A percentile compares a stretch with the other conserved stretches of the same genome.
phyloP scores from a whole-genome alignment of 37 sponge, comb jelly and placozoan genomes.

The Ephydatia muelleri region DNA sequence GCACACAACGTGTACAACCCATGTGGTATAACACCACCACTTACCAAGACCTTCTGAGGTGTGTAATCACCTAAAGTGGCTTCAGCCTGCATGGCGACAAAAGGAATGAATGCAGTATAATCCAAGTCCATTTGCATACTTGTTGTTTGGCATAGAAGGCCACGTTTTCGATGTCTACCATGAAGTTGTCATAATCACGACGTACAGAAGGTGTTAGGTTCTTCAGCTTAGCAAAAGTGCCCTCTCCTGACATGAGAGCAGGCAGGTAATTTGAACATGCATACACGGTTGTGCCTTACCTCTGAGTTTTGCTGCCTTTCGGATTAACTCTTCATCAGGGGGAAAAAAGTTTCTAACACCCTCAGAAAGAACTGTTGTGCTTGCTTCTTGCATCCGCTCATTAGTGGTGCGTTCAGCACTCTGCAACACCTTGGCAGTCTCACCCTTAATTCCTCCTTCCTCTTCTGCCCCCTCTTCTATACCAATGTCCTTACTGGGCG shows the following conservation, averaged over 20 bases:
- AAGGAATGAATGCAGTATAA: background rate
- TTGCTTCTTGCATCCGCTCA: background rate
- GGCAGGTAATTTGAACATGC: background rate
- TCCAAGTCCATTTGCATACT: background rate
- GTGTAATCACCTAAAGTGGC: constrained; percentile 23
- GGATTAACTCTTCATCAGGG: constrained; percentile 12
- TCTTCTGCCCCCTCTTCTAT: constrained; percentile 1
- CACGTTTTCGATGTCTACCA: constrained; percentile 13
- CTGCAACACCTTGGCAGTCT: background rate
- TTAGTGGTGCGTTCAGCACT: background rate
- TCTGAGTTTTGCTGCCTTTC: constrained; percentile 30
- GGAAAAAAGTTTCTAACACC: constrained; percentile 15
- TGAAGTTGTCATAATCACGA: constrained; percentile 27
- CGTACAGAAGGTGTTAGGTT: constrained; percentile 14
- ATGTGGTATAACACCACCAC: background rate
- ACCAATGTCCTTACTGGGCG: background rate
- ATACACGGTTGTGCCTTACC: background rate
- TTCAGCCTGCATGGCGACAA: constrained; percentile 9
- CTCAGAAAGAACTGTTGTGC: background rate
- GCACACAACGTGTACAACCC: too few species aligned
- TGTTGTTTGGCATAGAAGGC: constrained; percentile 34
- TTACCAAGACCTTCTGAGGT: constrained; percentile 44
- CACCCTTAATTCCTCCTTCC: background rate
- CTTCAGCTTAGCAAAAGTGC: constrained; percentile 12
- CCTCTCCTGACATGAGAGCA: background rate